Evolutionary conservation across 2,888 invertebrate genomes (phyloP), one percentile per base, ranked within the genome.

Genomic region (Calameuta pallipes): DNA sequence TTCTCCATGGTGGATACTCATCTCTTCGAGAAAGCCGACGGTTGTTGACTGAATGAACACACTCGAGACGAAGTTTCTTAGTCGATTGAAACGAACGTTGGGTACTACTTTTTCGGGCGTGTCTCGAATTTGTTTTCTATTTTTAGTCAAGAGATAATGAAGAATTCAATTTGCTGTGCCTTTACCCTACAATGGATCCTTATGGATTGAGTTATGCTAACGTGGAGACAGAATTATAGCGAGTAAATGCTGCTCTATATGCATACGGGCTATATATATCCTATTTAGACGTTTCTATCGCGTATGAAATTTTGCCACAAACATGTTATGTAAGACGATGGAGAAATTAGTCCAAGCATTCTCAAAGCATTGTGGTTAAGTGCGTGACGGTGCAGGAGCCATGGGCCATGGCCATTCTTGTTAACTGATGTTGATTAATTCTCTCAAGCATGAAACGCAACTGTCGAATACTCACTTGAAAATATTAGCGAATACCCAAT

Each of bases 371-470:
- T 83, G 83, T 83, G 81, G 85, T 87, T 87, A 88, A 90, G 81
- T 88, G 84, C 83, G 82, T 87, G 88, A 89, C 88, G 85, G 83
- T 80, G 81, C 77, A 75, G 82, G 80, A 82, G 83, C 79, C 86
- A 86, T 83, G 84, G 90, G 88, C 89, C 89, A 89, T 80, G 87
- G 87, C 82, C 85, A 85, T 82, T 83, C 84, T 85, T 85, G 81
- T 85, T 87, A 85, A 79, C 82, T 83, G 80, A 84, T 85, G 81
- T 84, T 78, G 84, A 23, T 56, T 23, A 56, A 56, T 56, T 56
- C 9, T 56, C 23, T 23, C 56, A 2, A 56, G 56, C 23, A 23
- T 56, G 6, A 9, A 23, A 56, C 23, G 56, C 56, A 23, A 56
- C 56, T 23, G 56, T 56, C 56, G 56, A 56, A 56, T 56, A 56